Percentiles rank a stretch among this genome's conserved stretches.
These are phyloP conservation scores for Stictocephala bisonia DNA, from an alignment of 2,888 invertebrate genomes.

Conservation along the genomic window DNA sequence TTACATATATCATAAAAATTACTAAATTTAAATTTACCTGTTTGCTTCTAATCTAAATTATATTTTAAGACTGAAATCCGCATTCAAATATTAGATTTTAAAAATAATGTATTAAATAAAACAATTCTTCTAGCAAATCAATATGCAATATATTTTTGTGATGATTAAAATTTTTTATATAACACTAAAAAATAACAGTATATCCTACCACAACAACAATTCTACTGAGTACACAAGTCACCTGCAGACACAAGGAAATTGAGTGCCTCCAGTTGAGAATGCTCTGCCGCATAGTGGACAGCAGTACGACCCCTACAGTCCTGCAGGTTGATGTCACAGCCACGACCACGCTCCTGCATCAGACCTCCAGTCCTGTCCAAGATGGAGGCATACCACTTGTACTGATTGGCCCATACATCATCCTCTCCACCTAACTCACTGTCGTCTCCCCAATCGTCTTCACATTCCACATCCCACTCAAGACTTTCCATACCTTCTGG, in stretches of 20 bases:
- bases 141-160: too few relatives aligned
- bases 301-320: slow-evolving; percentile 76
- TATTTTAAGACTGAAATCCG: too few relatives aligned
- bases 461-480: slow-evolving; percentile 82
- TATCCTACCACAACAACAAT: slow-evolving; percentile 12
- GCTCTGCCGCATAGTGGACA: slow-evolving; percentile 79
- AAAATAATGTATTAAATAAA: too few relatives aligned
- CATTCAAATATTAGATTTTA: too few relatives aligned
- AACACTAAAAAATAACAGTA: slow-evolving; percentile 6
- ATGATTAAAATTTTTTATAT: too few relatives aligned
- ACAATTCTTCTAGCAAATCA: too few relatives aligned
- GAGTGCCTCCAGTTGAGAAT: slow-evolving; percentile 73
- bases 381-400: slow-evolving; percentile 80
- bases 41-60: too few relatives aligned
- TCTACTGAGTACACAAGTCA: slow-evolving; percentile 58
- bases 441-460: slow-evolving; percentile 68
- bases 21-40: too few relatives aligned
- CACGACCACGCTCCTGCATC: slow-evolving; percentile 64
- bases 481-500: slow-evolving; percentile 73
- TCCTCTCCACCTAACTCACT: slow-evolving; percentile 55
- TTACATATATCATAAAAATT: too few relatives aligned
- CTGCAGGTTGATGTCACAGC: slow-evolving; percentile 71
- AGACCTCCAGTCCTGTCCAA: slow-evolving; percentile 72
- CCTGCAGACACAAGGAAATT: slow-evolving; percentile 72
- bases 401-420: slow-evolving; percentile 63